Evolutionary conservation across 2,888 invertebrate genomes (phyloP).

Genomic region (Zhengitettix transpicula): DNA sequence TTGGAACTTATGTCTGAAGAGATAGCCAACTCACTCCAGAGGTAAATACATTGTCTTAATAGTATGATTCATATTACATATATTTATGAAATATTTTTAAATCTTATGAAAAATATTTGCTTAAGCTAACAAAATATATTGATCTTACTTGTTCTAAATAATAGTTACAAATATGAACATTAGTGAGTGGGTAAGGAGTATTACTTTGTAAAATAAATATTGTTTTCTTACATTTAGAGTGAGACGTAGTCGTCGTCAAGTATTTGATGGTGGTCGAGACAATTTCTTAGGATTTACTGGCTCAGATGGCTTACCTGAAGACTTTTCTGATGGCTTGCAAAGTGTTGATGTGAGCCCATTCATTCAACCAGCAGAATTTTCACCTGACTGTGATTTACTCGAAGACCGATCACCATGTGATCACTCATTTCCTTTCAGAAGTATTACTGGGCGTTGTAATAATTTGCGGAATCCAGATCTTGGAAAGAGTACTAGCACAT

Average conservation of each 20-base stretch:
- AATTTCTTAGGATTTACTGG: slow-evolving; percentile 32
- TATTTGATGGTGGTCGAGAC: slow-evolving; percentile 40
- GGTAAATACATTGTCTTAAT: slow-evolving; percentile 21
- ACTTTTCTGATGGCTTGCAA: slow-evolving; percentile 59
- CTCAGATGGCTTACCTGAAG: slow-evolving; percentile 23
- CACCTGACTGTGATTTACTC: slow-evolving; percentile 53
- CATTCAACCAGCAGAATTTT: slow-evolving; percentile 39
- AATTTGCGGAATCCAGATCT: slow-evolving; percentile 67
- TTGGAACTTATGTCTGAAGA: slow-evolving; percentile 78
- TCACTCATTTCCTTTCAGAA: slow-evolving; percentile 36
- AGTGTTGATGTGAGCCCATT: slow-evolving; percentile 62
- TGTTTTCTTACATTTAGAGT: neutral
- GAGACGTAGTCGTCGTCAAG: slow-evolving; percentile 49
- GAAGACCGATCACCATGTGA: slow-evolving; percentile 55
- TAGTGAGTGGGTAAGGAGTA: no score
- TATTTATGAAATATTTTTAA: no score
- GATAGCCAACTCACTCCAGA: slow-evolving; percentile 50
- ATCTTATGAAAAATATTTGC: no score
- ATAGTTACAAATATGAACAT: no score
- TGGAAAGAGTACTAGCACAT: slow-evolving; percentile 71
- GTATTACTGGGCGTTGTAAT: slow-evolving; percentile 73
- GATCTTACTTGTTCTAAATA: no score
- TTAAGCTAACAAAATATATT: no score
- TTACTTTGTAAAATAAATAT: no score
- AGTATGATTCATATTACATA: no score